phyloP scores from a whole-genome alignment of 1,140 invertebrate species.

The Glomeris maerens region DNA sequence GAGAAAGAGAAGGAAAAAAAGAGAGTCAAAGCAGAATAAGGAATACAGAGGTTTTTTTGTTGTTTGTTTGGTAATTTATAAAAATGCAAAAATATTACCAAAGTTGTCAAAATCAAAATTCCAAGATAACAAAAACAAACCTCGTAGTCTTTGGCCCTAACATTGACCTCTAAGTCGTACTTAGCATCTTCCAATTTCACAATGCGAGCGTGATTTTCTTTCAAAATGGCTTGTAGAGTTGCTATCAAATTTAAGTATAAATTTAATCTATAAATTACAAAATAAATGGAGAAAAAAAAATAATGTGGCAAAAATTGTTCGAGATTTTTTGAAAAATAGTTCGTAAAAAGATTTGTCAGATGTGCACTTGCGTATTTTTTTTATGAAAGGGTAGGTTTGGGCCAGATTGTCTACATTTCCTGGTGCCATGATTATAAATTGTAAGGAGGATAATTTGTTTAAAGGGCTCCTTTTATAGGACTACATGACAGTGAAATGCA shows the following conservation, averaged over 20 bases:
- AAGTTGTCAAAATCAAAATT: not conserved
- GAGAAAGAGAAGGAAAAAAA: too few species aligned
- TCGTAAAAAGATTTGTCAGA: not conserved
- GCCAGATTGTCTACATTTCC: not conserved
- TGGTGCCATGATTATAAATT: slow-evolving; percentile 2
- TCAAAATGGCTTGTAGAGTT: slow-evolving; percentile 35
- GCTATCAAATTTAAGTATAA: slow-evolving; percentile 27
- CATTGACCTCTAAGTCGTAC: slow-evolving; percentile 95
- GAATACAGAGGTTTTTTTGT: too few species aligned
- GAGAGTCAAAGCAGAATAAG: too few species aligned
- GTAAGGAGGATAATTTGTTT: too few species aligned
- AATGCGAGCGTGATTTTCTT: slow-evolving; percentile 71
- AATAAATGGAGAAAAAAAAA: slow-evolving; percentile 4
- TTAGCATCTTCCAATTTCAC: slow-evolving; percentile 78
- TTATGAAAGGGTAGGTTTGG: not conserved
- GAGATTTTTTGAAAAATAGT: not conserved
- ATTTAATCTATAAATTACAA: too few species aligned
- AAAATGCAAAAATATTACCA: too few species aligned
- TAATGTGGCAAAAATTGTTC: not conserved
- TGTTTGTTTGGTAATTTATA: too few species aligned
- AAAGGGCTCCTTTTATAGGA: too few species aligned
- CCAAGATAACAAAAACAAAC: too few species aligned
- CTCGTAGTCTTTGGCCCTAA: slow-evolving; percentile 95
- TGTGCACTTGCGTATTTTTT: not conserved
- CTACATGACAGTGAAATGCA: too few species aligned